A percentile compares a stretch with the other conserved stretches of the same genome.
These are phyloP conservation scores for Lycophotia porphyrea DNA, from an alignment of 2,888 invertebrate genomes.

Conservation along the genomic window DNA sequence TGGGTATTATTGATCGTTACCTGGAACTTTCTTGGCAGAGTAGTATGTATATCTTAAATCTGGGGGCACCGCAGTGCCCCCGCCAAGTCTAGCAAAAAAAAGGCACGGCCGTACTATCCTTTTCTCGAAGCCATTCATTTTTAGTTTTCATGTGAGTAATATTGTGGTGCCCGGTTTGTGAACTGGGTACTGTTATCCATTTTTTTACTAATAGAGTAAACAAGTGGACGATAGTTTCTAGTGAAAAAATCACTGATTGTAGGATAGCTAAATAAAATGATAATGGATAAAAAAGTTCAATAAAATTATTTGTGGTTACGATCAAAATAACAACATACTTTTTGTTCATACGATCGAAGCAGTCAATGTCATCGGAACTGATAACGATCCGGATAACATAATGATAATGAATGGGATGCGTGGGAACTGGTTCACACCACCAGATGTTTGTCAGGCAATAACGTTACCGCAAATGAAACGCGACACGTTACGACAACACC, in stretches of 20 bases:
- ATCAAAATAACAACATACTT: neutral
- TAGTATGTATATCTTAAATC: no score
- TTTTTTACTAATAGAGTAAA: neutral
- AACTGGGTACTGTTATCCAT: neutral
- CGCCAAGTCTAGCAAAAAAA: no score
- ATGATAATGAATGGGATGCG: slow-evolving; percentile 9
- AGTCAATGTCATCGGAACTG: slow-evolving; percentile 15
- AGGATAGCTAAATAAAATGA: neutral
- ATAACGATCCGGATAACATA: slow-evolving; percentile 20
- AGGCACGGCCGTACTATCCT: no score
- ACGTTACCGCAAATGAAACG: neutral
- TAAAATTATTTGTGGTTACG: neutral
- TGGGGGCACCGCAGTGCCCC: no score
- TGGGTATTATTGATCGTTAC: no score
- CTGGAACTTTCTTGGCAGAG: no score
- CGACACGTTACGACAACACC: neutral
- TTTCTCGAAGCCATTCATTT: neutral
- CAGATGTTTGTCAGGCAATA: slow-evolving; percentile 14
- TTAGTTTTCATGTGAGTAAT: neutral
- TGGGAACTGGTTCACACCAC: slow-evolving; percentile 18
- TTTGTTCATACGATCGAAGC: slow-evolving; percentile 4
- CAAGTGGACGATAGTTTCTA: neutral
- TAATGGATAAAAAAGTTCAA: neutral
- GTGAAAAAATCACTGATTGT: neutral
- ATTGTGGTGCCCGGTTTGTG: neutral